Percentiles rank a stretch among this genome's conserved stretches.
These are phyloP conservation scores for Myotis vivesi DNA, from an alignment of 2,797 vertebrate genomes.

Conservation along the genomic window DNA sequence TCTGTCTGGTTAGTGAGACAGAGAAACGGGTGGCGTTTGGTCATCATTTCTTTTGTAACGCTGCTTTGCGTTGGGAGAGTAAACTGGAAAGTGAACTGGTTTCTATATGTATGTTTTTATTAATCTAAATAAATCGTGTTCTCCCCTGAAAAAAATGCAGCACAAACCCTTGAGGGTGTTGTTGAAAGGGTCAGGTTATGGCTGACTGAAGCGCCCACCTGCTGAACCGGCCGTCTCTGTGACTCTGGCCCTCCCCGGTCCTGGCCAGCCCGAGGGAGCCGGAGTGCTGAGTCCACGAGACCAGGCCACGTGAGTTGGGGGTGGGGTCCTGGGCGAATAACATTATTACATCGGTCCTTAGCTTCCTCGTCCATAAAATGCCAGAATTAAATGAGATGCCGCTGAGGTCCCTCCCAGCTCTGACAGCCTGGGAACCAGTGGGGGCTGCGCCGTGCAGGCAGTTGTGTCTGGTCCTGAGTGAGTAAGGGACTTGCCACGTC, in stretches of 20 bases:
- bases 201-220: too few species aligned
- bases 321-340: neutral
- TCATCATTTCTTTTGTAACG: neutral
- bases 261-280: rapidly evolving
- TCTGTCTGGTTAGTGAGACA: neutral
- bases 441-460: too few species aligned
- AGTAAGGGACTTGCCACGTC: neutral
- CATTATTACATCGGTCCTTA: neutral
- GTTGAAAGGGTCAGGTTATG: neutral
- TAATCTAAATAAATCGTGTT: neutral
- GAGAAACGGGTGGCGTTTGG: neutral
- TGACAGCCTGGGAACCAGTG: too few species aligned
- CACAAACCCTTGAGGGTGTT: neutral
- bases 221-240: too few species aligned
- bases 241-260: neutral
- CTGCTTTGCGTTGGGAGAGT: neutral
- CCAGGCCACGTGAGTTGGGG: neutral
- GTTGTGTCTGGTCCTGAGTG: neutral
- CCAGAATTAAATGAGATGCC: neutral
- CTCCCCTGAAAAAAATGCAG: neutral
- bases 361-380: neutral
- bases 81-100: neutral
- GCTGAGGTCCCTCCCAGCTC: too few species aligned
- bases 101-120: neutral
- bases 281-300: neutral